These are phyloP conservation scores for Falco berigora DNA, from an alignment of 2,797 vertebrate genomes.

Conservation along the genomic window DNA sequence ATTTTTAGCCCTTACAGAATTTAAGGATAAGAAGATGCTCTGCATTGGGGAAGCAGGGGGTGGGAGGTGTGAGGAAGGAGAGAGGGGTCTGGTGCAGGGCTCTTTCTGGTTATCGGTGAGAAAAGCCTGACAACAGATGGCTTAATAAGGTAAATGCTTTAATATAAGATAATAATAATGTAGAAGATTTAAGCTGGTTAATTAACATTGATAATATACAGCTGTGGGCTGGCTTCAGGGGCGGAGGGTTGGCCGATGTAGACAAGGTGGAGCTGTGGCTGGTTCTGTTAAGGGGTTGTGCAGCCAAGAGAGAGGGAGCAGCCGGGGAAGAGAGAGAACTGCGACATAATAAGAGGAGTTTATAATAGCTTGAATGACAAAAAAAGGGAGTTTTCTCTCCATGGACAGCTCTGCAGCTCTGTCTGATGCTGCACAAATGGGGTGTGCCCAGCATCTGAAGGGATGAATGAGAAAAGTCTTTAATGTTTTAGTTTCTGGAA, in stretches of 20 bases:
- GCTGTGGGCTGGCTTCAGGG: too few relatives aligned
- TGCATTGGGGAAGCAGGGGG: not conserved
- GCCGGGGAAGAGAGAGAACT: too few relatives aligned
- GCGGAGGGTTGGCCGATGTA: too few relatives aligned
- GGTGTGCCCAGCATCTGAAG: not conserved
- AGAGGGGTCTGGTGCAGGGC: not conserved
- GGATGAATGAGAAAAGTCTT: not conserved
- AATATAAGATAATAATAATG: not conserved
- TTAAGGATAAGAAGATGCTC: not conserved
- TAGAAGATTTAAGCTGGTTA: too few relatives aligned
- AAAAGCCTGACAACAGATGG: not conserved
- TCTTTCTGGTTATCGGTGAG: not conserved
- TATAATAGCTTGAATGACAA: not conserved
- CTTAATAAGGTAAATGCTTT: not conserved
- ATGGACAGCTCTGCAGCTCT: not conserved
- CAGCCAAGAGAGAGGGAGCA: too few relatives aligned
- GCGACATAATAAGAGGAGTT: not conserved
- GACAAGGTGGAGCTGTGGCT: too few relatives aligned
- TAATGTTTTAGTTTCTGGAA: not conserved
- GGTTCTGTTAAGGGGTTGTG: too few relatives aligned
- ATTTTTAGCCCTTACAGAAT: not conserved
- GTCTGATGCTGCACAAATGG: not conserved
- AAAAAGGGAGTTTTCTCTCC: not conserved
- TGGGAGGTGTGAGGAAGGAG: accelerated
- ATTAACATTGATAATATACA: too few relatives aligned